These are phyloP conservation scores for Myopa tessellatipennis DNA, from an alignment of 2,888 invertebrate species.

Conservation along the genomic window DNA sequence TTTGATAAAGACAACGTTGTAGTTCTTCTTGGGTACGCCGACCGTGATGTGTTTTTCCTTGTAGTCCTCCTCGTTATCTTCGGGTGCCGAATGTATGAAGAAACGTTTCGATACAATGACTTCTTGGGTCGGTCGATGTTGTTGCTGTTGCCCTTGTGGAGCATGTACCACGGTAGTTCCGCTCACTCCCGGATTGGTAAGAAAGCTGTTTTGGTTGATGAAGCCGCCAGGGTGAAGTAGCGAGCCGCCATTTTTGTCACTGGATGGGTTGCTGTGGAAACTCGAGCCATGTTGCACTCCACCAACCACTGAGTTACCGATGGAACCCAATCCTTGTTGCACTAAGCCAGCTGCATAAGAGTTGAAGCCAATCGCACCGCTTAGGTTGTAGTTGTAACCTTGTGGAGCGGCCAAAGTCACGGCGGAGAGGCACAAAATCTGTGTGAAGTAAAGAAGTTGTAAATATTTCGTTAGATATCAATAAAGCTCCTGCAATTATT, in stretches of 20 bases:
- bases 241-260: not conserved
- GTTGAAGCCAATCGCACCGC: slow-evolving; percentile 23
- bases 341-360: not conserved
- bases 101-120: slow-evolving; percentile 65
- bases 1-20: slow-evolving; percentile 67
- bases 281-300: slow-evolving; percentile 17
- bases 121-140: slow-evolving; percentile 49
- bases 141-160: slow-evolving; percentile 36
- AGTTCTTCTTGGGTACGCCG: slow-evolving; percentile 66
- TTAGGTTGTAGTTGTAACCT: slow-evolving; percentile 63
- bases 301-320: not conserved
- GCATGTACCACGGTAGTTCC: slow-evolving; percentile 39
- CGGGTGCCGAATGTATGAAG: slow-evolving; percentile 67
- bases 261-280: slow-evolving; percentile 20
- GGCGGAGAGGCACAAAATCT: slow-evolving; percentile 63
- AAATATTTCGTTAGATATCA: slow-evolving; percentile 13
- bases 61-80: slow-evolving; percentile 63
- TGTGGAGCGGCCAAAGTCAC: slow-evolving; percentile 63
- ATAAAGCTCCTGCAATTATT: slow-evolving; percentile 37
- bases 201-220: slow-evolving; percentile 42
- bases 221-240: slow-evolving; percentile 48
- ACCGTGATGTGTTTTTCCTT: slow-evolving; percentile 63
- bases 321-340: slow-evolving; percentile 17
- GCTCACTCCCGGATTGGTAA: slow-evolving; percentile 32
- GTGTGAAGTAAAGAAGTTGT: not conserved